A percentile compares a stretch with the other conserved stretches of the same genome.
phyloP scores from a whole-genome alignment of 2,888 invertebrate species.

The Eupithecia vulgata region DNA sequence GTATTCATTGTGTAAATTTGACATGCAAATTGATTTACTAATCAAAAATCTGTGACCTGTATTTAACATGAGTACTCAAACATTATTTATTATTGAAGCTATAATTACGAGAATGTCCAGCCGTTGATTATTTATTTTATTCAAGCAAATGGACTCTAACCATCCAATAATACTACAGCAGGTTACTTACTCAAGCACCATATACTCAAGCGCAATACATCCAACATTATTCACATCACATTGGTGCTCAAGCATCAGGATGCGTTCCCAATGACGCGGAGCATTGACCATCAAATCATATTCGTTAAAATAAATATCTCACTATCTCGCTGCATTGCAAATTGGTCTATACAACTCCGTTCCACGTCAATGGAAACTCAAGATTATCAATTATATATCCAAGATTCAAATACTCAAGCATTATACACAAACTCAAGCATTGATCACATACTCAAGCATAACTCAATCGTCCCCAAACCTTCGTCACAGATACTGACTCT shows the following conservation, averaged over 20 bases:
- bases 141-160: not conserved
- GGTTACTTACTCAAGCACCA: not conserved
- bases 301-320: not conserved
- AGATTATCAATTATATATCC: too few relatives aligned
- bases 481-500: constrained; percentile 32
- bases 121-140: not conserved
- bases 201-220: not conserved
- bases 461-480: constrained; percentile 11
- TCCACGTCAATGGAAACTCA: not conserved
- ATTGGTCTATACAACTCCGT: not conserved
- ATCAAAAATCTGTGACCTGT: too few relatives aligned
- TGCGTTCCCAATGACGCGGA: not conserved
- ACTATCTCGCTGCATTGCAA: not conserved
- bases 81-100: too few relatives aligned
- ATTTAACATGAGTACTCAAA: too few relatives aligned
- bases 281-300: not conserved
- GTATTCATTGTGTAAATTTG: too few relatives aligned
- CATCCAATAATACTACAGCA: not conserved
- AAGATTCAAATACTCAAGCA: not conserved
- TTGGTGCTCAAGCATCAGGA: not conserved
- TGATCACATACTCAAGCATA: constrained; percentile 9
- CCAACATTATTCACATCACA: not conserved
- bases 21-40: too few relatives aligned
- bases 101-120: not conserved
- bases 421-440: not conserved